Base-by-base conservation (phyloP, 2,888 invertebrate genomes). In the Anagyrus pseudococci region DNA sequence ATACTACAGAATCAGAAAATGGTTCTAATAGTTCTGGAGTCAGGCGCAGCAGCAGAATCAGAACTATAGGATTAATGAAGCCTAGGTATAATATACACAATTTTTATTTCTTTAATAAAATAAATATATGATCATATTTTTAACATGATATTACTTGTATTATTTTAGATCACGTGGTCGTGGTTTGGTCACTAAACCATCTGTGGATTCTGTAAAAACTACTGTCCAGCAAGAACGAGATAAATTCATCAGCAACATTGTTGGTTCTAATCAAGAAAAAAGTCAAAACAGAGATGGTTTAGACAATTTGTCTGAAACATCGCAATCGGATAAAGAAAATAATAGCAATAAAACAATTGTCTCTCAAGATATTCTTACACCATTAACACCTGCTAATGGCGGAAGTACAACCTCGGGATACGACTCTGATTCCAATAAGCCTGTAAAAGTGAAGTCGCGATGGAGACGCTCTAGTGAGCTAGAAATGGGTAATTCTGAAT, bases 361-460 rank as follows among this genome's bases (percentile, higher is more conserved):
- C 7, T 54, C 72, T 3, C 64, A 71, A 23, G 77, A 77, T 37
- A 66, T 62, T 17, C 68, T 74, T n/a, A 37, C 33, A 37, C 8
- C 33, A 37, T 37, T 37, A 37, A 69, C 76, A 4, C 72, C 76
- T 2, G 62, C 74, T 19, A 67, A 73, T 23, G 63, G 72, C 20
- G 69, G 65, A 47, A 69, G 72, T 29, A 71, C 71, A 19, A 65
- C 69, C 10, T 70, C 75, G 17, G 76, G 77, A 25, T 79, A 78
- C 43, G 79, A 79, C 56, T 80, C 80, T 1, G 81, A 81, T 47
- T 76, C 78, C 3, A 76, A 79, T 58, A 89, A 89, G 82, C 91
- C 90, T 1, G 89, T 91, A 0, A 91, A 91, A 82, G 90, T 92
- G 0, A 92, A 92, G 75, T 91, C 91, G 13, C 84, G 91, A 13